Evolutionary conservation across 2,888 invertebrate genomes (phyloP), one percentile per base, ranked within the genome.

Genomic region (Hololepta plana): DNA sequence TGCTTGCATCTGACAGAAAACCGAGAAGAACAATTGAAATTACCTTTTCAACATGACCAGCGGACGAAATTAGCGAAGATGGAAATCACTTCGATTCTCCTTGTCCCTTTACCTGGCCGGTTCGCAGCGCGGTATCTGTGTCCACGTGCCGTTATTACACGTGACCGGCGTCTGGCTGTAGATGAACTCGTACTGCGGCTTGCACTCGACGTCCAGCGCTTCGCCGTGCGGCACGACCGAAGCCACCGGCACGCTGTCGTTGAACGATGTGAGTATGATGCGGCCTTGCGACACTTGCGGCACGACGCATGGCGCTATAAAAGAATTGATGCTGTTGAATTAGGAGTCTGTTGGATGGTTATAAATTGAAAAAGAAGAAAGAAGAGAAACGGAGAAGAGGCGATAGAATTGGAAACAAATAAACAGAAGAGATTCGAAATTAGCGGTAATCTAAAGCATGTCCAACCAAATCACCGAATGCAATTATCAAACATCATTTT

Each of bases 61-160:
- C n/a, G n/a, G n/a, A 20, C 3, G 29, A 15, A 26, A 10, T 26
- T 5, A 4, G 11, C 27, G n/a, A 10, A 14, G 9, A 12, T 6
- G 23, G 5, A n/a, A 25, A 14, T 23, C 9, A 23, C 22, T 28
- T 29, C 24, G 25, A 12, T 11, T 23, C 12, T 23, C 23, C 36
- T 36, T 47, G 82, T n/a, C n/a, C n/a, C n/a, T 29, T 33, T 36
- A 49, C 72, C 85, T 64, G 44, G 95, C 69, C 35, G 81, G 75
- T 32, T 75, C 70, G 44, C 81, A 81, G 29, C 74, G 67, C 3
- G 95, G 93, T 38, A 90, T 80, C 34, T 84, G 76, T 0, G 87
- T 80, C 95, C 95, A 98, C 1, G 90, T 85, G 1, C 95, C 95
- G 43, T 95, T 93, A 47, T 82, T 76, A 49, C 96, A 98, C 0